These are phyloP conservation scores for Drosophila gaucha DNA, from an alignment of 2,888 invertebrate genomes.

Conservation along the genomic window DNA sequence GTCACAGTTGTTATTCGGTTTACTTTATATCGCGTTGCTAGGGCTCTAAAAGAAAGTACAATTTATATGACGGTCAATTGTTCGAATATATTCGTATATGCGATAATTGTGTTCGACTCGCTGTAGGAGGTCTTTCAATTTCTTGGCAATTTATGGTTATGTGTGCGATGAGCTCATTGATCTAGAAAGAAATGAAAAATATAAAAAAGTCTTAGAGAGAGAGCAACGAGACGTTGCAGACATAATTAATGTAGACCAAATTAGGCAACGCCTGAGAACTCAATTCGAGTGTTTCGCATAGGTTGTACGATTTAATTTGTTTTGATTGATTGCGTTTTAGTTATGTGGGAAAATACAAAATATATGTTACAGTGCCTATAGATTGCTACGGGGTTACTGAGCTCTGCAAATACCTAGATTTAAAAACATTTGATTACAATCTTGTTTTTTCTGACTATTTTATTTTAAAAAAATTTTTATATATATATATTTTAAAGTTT, in stretches of 20 bases:
- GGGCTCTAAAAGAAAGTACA: conserved; percentile 30
- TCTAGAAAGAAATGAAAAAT: conserved; percentile 11
- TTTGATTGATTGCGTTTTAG: conserved; percentile 12
- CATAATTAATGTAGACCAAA: conserved; percentile 19
- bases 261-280: conserved; percentile 7
- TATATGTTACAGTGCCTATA: not conserved
- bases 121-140: conserved; percentile 31
- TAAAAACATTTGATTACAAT: not conserved
- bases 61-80: conserved; percentile 30
- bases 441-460: too few species aligned
- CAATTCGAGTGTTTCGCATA: not conserved
- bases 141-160: conserved; percentile 25
- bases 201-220: conserved; percentile 2
- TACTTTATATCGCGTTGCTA: conserved; percentile 12
- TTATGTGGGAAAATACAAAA: conserved; percentile 3
- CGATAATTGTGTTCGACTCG: conserved; percentile 14
- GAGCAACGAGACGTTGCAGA: not conserved
- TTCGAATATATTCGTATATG: conserved; percentile 7
- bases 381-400: not conserved
- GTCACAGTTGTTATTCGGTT: conserved; percentile 7
- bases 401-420: not conserved
- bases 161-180: conserved; percentile 32
- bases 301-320: not conserved
- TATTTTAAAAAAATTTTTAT: too few species aligned
- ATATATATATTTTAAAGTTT: too few species aligned